A percentile compares a stretch with the other conserved stretches of the same genome.
Evolutionary conservation across 2,888 invertebrate genomes (phyloP).

Genomic region (Venusia cambrica): DNA sequence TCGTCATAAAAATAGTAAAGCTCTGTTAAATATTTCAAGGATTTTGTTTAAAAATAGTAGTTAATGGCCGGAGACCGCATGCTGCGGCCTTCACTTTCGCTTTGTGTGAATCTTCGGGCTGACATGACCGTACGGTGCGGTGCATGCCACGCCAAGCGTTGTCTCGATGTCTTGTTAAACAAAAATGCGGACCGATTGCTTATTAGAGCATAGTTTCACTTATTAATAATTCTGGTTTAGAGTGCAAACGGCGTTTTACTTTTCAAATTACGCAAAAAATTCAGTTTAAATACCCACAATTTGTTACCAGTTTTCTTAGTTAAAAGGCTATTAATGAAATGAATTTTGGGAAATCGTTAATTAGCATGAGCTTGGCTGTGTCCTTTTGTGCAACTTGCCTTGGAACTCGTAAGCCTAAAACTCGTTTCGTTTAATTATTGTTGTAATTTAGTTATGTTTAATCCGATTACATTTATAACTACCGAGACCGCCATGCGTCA

Average conservation of each 20-base stretch:
- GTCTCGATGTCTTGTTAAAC: constrained; percentile 2
- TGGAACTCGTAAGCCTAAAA: no score
- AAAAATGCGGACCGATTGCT: neutral
- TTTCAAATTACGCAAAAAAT: neutral
- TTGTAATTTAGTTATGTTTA: no score
- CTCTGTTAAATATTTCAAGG: constrained; percentile 30
- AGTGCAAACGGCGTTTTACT: neutral
- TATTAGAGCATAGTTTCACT: constrained; percentile 1
- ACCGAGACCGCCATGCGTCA: no score
- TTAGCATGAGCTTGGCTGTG: no score
- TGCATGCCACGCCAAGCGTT: constrained; percentile 9
- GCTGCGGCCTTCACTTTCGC: constrained; percentile 61
- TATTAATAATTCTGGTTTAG: neutral
- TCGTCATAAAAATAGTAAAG: constrained; percentile 26
- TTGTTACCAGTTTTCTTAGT: no score
- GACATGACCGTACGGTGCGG: constrained; percentile 12
- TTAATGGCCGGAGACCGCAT: constrained; percentile 29
- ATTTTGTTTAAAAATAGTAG: constrained; percentile 29
- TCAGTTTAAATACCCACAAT: neutral
- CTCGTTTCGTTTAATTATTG: no score
- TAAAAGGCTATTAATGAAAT: no score
- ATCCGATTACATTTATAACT: no score
- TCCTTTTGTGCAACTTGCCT: no score
- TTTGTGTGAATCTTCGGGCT: constrained; percentile 51
- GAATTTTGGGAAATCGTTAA: no score